Percentiles rank a stretch among this genome's conserved stretches.
These are phyloP conservation scores for Camelus bactrianus DNA, from an alignment of 2,113 vertebrate genomes.

Conservation along the genomic window DNA sequence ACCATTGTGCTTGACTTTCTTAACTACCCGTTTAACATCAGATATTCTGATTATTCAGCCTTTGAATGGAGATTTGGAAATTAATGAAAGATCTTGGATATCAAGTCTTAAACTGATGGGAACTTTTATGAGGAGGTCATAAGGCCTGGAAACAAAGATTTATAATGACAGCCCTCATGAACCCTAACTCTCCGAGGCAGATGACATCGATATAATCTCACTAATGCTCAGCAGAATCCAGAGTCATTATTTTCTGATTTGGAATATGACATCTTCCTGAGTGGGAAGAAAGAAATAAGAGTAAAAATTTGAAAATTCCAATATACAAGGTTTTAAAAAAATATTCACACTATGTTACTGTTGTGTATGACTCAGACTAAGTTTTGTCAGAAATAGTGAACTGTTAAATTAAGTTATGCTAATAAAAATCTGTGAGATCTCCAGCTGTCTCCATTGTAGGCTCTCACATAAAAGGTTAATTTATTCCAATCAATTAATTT, in stretches of 20 bases:
- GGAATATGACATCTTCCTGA: neutral
- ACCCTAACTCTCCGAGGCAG: neutral
- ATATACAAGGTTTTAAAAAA: neutral
- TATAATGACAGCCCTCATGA: neutral
- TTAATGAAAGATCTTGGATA: slow-evolving; percentile 18
- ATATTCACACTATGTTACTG: neutral
- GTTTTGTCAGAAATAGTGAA: slow-evolving; percentile 12
- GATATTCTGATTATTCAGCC: neutral
- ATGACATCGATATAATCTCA: neutral
- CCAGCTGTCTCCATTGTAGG: neutral
- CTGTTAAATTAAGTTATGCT: neutral
- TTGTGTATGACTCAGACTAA: neutral
- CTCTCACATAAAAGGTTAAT: slow-evolving; percentile 43
- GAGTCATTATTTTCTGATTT: neutral
- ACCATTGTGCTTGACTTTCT: neutral
- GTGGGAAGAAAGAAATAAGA: neutral
- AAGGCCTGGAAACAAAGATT: neutral
- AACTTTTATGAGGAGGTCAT: neutral
- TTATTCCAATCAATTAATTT: slow-evolving; percentile 64
- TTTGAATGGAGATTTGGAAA: slow-evolving; percentile 2
- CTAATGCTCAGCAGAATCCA: neutral
- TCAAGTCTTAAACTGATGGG: neutral
- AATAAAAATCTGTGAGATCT: neutral
- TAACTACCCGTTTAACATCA: neutral
- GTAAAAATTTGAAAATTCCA: slow-evolving; percentile 23